Conservation (phyloP, 2,113 vertebrate genomes). For the Zosterops lateralis region DNA sequence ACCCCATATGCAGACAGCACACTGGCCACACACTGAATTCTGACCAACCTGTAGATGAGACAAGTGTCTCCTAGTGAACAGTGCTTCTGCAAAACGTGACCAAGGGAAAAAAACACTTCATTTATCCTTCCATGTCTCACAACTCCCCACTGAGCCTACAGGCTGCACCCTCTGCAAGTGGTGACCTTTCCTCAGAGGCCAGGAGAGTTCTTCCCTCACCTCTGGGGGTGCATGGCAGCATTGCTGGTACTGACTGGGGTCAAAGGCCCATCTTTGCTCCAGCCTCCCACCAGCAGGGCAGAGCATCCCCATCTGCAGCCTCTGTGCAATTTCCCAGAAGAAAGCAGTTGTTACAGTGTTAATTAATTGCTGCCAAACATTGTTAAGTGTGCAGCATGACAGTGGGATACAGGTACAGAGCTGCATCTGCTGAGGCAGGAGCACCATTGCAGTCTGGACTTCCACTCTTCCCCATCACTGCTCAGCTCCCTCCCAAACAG, state of each 20-base stretch:
- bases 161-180: background rate
- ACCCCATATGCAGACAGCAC: background rate
- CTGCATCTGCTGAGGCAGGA: background rate
- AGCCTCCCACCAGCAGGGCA: background rate
- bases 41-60: background rate
- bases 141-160: background rate
- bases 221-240: background rate
- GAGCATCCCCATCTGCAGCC: background rate
- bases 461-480: background rate
- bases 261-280: background rate
- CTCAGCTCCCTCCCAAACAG: background rate
- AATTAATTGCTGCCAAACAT: background rate
- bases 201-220: background rate
- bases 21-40: background rate
- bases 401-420: rapidly evolving
- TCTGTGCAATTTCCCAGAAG: background rate
- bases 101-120: background rate
- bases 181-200: background rate
- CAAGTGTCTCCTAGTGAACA: background rate
- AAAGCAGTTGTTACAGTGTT: background rate
- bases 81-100: background rate
- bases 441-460: rapidly evolving
- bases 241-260: background rate
- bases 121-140: background rate
- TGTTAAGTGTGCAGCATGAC: background rate